phyloP scores from a whole-genome alignment of 2,113 vertebrate genomes.

The Lasiurus borealis region DNA sequence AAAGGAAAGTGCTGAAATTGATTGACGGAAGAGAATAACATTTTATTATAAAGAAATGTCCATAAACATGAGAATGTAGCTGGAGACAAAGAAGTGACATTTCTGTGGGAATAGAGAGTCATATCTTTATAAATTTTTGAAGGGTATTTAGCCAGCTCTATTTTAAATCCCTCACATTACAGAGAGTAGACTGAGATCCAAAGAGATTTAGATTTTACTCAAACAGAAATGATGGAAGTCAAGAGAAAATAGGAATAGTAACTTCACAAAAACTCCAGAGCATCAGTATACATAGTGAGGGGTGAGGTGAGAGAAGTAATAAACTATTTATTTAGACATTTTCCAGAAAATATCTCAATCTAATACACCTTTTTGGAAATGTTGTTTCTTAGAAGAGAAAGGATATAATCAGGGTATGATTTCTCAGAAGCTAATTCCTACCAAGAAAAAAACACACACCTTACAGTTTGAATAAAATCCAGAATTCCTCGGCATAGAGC shows the following conservation, averaged over 20 bases:
- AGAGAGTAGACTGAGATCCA: not conserved
- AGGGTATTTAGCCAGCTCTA: not conserved
- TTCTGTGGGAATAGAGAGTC: not conserved
- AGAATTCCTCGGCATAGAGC: not conserved
- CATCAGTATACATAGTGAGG: not conserved
- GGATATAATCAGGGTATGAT: not conserved
- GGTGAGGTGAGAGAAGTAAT: not conserved
- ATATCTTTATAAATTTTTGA: not conserved
- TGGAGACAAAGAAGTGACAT: not conserved
- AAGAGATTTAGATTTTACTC: not conserved
- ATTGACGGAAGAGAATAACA: not conserved
- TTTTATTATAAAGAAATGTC: not conserved
- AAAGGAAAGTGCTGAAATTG: not conserved
- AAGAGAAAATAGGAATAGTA: not conserved
- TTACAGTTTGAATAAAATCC: not conserved
- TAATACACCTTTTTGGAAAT: not conserved
- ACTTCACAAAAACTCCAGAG: not conserved
- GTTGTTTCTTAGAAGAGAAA: slow-evolving; percentile 10
- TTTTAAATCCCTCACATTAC: not conserved
- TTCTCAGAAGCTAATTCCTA: not conserved
- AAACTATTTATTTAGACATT: not conserved
- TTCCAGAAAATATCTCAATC: not conserved
- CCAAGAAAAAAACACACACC: not conserved
- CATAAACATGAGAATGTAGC: not conserved
- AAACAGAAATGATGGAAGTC: not conserved